phyloP scores from a whole-genome alignment of 2,888 invertebrate genomes.

The Escarpia spicata region DNA sequence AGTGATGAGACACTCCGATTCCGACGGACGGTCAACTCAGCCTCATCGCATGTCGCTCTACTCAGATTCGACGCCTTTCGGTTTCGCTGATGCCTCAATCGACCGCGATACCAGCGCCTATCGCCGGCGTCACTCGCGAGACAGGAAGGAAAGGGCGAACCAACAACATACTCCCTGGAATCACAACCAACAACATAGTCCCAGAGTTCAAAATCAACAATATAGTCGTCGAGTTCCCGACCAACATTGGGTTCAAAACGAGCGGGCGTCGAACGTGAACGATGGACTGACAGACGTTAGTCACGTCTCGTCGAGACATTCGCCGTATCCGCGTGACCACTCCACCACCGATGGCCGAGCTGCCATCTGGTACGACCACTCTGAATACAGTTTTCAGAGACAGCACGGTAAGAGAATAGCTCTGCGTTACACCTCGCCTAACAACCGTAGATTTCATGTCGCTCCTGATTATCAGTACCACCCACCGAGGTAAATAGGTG shows the following conservation, averaged over 20 bases:
- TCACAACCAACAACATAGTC: not conserved
- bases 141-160: not conserved
- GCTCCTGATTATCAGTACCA: not conserved
- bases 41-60: not conserved
- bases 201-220: not conserved
- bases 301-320: not conserved
- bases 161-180: not conserved
- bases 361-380: too few relatives aligned
- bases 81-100: not conserved
- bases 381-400: not conserved
- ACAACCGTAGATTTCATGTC: not conserved
- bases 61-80: not conserved
- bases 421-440: not conserved
- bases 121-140: not conserved
- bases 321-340: not conserved
- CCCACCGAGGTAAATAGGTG: not conserved
- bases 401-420: not conserved
- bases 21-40: not conserved
- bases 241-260: not conserved
- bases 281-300: not conserved
- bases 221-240: too few relatives aligned
- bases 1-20: not conserved
- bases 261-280: not conserved
- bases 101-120: not conserved
- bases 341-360: not conserved